A percentile compares a stretch with the other conserved stretches of the same genome.
These are phyloP conservation scores for Mirounga angustirostris DNA, from an alignment of 2,113 vertebrate genomes.

Conservation along the genomic window DNA sequence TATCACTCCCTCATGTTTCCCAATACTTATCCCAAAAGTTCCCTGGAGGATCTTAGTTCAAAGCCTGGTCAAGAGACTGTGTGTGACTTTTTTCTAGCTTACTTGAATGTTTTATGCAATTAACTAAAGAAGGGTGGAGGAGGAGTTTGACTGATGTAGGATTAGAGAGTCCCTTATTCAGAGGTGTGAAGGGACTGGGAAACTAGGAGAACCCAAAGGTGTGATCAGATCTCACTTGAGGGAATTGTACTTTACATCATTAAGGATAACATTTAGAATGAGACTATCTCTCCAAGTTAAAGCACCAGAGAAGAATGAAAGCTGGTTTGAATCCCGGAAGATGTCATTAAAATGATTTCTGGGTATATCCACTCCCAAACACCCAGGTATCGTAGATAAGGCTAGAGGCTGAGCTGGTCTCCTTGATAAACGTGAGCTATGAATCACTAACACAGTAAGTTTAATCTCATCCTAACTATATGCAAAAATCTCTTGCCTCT, in stretches of 20 bases:
- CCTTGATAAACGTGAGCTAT: not conserved
- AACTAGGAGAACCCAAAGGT: not conserved
- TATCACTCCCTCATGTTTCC: not conserved
- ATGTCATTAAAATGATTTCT: slow-evolving; percentile 32
- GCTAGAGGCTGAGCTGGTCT: slow-evolving; percentile 29
- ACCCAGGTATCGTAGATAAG: not conserved
- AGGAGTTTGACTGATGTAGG: not conserved
- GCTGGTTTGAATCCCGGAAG: slow-evolving; percentile 9
- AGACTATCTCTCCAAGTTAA: not conserved
- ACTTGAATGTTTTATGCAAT: slow-evolving; percentile 22
- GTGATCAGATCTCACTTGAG: not conserved
- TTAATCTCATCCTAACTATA: slow-evolving; percentile 14
- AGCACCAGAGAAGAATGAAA: not conserved
- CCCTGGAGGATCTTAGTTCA: not conserved
- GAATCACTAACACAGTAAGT: not conserved
- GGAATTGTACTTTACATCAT: not conserved
- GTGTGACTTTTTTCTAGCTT: not conserved
- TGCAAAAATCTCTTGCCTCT: slow-evolving; percentile 23
- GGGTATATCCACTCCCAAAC: slow-evolving; percentile 34
- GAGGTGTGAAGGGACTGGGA: not conserved
- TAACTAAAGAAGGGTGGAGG: not conserved
- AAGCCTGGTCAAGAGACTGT: not conserved
- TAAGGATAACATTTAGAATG: not conserved
- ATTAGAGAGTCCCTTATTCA: not conserved
- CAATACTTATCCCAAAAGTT: not conserved